phyloP scores from a whole-genome alignment of 2,888 invertebrate species.

The Arenicola marina region DNA sequence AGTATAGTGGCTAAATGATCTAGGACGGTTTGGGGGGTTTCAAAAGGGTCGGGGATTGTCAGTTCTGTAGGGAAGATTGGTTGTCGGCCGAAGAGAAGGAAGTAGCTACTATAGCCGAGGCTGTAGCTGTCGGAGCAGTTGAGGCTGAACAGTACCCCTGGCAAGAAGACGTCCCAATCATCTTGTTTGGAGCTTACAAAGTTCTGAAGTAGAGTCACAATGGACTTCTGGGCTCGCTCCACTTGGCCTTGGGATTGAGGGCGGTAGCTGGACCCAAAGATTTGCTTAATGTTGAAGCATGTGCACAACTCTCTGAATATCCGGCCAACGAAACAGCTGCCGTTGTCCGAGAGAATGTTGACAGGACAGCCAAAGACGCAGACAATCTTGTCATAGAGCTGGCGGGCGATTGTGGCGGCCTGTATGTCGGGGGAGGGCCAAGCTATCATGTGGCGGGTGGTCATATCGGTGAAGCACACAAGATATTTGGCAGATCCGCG shows the following conservation, averaged over 20 bases:
- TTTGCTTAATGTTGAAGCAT: not conserved
- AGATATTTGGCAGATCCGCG: not conserved
- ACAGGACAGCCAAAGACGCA: not conserved
- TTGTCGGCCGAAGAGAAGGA: not conserved
- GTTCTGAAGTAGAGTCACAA: not conserved
- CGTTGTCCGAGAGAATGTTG: not conserved
- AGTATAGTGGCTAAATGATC: not conserved
- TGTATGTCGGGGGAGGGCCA: not conserved
- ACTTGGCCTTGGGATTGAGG: not conserved
- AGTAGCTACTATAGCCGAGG: too few relatives aligned
- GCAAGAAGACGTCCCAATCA: not conserved
- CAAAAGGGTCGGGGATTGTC: not conserved
- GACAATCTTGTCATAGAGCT: not conserved
- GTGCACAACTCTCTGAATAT: not conserved
- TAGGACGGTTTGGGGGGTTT: not conserved
- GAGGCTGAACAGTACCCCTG: not conserved
- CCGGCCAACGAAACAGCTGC: not conserved
- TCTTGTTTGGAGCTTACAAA: not conserved
- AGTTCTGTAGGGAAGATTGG: not conserved
- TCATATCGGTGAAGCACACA: not conserved
- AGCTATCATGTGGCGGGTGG: not conserved
- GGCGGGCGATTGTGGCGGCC: not conserved
- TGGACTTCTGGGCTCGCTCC: not conserved
- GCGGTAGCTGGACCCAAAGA: not conserved
- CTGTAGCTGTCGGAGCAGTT: not conserved